These are phyloP conservation scores for Phrynocephalus forsythii DNA, from an alignment of 2,797 vertebrate genomes.

Conservation along the genomic window DNA sequence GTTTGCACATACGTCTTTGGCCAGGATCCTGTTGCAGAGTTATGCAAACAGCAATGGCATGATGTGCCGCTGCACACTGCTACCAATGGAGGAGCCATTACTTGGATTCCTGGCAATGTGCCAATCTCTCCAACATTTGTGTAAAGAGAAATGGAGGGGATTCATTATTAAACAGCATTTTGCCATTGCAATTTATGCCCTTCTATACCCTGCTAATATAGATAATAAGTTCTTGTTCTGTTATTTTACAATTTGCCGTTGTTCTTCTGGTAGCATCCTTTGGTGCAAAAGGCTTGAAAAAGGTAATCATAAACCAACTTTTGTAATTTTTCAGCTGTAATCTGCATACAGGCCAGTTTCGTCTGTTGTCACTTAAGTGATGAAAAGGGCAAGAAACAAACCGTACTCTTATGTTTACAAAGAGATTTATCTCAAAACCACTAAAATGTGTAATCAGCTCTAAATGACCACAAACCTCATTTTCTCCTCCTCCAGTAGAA, in stretches of 20 bases:
- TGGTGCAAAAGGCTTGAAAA: background rate
- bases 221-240: no score
- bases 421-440: conserved; percentile 57
- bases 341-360: conserved; percentile 56
- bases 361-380: conserved; percentile 66
- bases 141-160: no score
- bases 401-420: conserved; percentile 54
- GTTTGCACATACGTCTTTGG: no score
- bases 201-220: no score
- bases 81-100: no score
- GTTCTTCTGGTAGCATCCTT: background rate
- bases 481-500: conserved; percentile 39
- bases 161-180: no score
- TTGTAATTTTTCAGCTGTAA: conserved; percentile 45
- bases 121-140: background rate
- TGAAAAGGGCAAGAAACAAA: conserved; percentile 52
- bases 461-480: conserved; percentile 44
- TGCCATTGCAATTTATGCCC: no score
- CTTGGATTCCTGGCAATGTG: no score
- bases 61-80: no score
- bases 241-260: background rate
- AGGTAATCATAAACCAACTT: conserved; percentile 52
- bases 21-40: no score
- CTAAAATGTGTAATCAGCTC: conserved; percentile 44
- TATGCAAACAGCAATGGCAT: background rate